Evolutionary conservation across 2,113 vertebrate species (phyloP).

Genomic region (Heterochromis multidens): DNA sequence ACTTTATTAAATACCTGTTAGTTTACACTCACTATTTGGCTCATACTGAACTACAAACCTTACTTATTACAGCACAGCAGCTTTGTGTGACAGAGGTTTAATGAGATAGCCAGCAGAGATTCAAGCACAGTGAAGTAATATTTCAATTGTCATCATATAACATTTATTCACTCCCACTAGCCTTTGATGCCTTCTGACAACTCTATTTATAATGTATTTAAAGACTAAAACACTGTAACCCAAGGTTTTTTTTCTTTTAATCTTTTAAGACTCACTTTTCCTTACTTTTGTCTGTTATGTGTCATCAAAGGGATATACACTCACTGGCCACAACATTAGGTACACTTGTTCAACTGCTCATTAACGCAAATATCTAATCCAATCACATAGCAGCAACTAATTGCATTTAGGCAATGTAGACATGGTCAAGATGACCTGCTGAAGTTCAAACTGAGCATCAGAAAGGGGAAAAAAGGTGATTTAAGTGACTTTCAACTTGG

Average conservation of each 20-base stretch:
- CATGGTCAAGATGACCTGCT: neutral
- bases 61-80: neutral
- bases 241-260: neutral
- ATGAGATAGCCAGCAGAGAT: neutral
- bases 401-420: neutral
- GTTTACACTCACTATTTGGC: neutral
- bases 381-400: neutral
- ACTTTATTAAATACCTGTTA: slow-evolving; percentile 4
- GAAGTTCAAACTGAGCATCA: neutral
- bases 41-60: neutral
- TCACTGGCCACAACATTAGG: neutral
- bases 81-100: slow-evolving; percentile 19
- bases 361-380: neutral
- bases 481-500: neutral
- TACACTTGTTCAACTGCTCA: neutral
- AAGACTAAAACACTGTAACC: neutral
- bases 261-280: neutral
- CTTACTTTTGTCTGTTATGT: neutral
- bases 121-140: slow-evolving; percentile 6
- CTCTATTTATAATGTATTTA: slow-evolving; percentile 32
- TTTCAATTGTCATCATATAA: slow-evolving; percentile 25
- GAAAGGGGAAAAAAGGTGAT: neutral
- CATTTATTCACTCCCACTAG: slow-evolving; percentile 27
- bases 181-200: slow-evolving; percentile 8
- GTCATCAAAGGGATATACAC: neutral